Percentiles rank a stretch among this genome's conserved stretches.
phyloP scores from a whole-genome alignment of 2,113 vertebrate species.

The Mesoclemmys tuberculata region DNA sequence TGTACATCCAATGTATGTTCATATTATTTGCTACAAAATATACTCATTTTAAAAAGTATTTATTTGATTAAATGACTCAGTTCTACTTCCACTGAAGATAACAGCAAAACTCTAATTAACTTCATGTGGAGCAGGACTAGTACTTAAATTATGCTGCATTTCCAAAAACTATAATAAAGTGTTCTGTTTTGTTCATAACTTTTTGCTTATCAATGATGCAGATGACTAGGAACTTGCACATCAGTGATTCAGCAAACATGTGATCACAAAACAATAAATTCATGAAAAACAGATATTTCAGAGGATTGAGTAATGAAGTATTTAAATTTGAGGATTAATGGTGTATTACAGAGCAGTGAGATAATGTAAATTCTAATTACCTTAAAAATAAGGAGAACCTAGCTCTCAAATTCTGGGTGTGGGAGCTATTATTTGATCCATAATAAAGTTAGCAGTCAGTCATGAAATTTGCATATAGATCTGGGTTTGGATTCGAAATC shows the following conservation, averaged over 20 bases:
- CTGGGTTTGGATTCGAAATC: not conserved
- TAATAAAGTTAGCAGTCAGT: not conserved
- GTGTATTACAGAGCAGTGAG: not conserved
- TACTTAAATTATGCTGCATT: not conserved
- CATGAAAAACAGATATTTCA: not conserved
- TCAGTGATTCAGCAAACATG: not conserved
- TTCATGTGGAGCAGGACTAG: not conserved
- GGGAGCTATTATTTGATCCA: not conserved
- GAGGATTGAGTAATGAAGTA: not conserved
- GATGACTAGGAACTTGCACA: not conserved
- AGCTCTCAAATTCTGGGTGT: not conserved
- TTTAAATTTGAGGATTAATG: not conserved
- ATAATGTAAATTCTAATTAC: not conserved
- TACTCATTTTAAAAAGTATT: not conserved
- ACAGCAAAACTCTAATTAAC: not conserved
- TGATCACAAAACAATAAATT: not conserved
- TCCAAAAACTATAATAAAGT: not conserved
- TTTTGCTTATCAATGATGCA: not conserved
- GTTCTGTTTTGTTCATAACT: not conserved
- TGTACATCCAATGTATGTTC: not conserved
- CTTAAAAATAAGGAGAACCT: not conserved
- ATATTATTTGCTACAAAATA: not conserved
- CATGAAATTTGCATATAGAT: not conserved
- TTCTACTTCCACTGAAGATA: accelerated
- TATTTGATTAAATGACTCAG: not conserved